phyloP scores from a whole-genome alignment of 2,797 vertebrate genomes.

The Ficedula albicollis region DNA sequence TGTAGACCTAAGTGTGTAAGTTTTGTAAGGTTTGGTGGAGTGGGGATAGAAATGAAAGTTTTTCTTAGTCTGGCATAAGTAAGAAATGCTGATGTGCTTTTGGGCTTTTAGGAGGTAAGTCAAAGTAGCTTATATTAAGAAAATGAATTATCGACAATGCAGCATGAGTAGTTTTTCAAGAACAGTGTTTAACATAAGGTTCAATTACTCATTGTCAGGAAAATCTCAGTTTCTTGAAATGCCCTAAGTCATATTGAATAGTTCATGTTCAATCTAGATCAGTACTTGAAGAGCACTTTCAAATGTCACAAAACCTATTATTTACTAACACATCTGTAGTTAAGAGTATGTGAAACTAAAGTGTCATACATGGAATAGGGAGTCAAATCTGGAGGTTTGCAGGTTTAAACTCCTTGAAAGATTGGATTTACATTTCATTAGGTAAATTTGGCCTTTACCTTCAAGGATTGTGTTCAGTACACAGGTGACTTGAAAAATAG shows the following conservation, averaged over 20 bases:
- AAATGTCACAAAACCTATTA: not conserved
- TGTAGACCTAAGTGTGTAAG: not conserved
- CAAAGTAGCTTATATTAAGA: not conserved
- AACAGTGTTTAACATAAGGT: not conserved
- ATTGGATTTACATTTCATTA: not conserved
- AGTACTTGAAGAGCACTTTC: not conserved
- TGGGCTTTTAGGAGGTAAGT: not conserved
- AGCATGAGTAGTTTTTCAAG: not conserved
- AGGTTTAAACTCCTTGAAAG: not conserved
- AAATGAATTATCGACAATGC: not conserved
- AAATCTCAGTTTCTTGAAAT: not conserved
- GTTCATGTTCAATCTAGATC: not conserved
- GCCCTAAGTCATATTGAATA: not conserved
- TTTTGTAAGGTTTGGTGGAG: not conserved
- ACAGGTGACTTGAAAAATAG: not conserved
- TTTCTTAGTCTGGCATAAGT: not conserved
- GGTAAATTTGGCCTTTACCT: not conserved
- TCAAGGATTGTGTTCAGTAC: not conserved
- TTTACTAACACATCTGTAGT: not conserved
- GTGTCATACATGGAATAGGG: not conserved
- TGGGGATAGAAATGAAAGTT: not conserved
- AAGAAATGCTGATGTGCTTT: not conserved
- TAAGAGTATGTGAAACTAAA: not conserved
- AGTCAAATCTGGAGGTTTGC: not conserved
- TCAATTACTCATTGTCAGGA: not conserved